Percentiles rank a stretch among this genome's conserved stretches.
These are phyloP conservation scores for Lampris incognitus DNA, from an alignment of 2,113 vertebrate genomes.

Conservation along the genomic window DNA sequence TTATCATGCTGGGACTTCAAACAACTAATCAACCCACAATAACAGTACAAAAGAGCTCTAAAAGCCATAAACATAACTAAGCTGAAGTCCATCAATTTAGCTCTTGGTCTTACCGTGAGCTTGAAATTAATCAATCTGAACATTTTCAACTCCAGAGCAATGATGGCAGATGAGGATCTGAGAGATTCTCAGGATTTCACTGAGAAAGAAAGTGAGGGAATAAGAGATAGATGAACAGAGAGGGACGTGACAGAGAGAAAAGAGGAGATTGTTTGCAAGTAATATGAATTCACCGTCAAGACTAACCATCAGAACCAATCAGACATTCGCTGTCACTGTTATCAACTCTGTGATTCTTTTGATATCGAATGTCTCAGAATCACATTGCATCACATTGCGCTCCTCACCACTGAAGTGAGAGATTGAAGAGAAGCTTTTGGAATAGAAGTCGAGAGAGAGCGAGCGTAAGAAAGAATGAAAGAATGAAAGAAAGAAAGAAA, in stretches of 20 bases:
- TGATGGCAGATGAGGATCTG: too few species aligned
- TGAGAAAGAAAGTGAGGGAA: background rate
- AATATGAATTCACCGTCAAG: constrained; percentile 27
- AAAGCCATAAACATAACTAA: too few species aligned
- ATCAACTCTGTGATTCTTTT: constrained; percentile 38
- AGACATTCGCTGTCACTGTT: constrained; percentile 31
- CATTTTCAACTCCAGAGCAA: background rate
- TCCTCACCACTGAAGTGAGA: constrained; percentile 45
- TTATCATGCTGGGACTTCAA: too few species aligned
- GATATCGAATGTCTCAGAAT: constrained; percentile 37
- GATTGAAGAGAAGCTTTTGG: constrained; percentile 52
- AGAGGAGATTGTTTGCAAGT: background rate
- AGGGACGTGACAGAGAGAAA: background rate
- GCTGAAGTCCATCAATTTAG: background rate
- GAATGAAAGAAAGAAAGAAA: constrained; percentile 31
- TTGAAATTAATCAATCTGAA: background rate
- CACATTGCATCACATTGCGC: constrained; percentile 30
- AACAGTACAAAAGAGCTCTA: too few species aligned
- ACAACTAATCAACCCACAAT: too few species aligned
- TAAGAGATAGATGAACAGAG: background rate
- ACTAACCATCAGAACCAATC: constrained; percentile 29
- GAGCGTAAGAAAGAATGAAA: constrained; percentile 16
- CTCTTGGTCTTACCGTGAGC: background rate
- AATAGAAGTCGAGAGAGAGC: constrained; percentile 31
- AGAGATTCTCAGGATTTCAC: background rate